phyloP scores from a whole-genome alignment of 2,797 vertebrate genomes.

The Silurus lanzhouensis region DNA sequence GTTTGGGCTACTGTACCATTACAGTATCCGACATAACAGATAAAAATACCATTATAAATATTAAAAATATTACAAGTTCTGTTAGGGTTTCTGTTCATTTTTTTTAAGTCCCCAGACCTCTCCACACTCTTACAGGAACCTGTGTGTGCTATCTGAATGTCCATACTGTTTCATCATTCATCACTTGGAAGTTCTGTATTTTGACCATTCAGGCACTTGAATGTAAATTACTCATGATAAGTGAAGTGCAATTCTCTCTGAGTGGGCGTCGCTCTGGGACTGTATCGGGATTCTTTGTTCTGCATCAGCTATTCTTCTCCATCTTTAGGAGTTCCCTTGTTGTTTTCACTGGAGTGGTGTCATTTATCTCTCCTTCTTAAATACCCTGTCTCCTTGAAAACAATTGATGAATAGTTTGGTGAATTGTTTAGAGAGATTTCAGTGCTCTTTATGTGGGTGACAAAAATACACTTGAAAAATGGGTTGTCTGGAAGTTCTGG shows the following conservation, averaged over 20 bases:
- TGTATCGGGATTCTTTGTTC: conserved; percentile 60
- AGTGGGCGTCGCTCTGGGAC: conserved; percentile 35
- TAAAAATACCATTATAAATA: no score
- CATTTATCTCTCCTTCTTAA: conserved; percentile 34
- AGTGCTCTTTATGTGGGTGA: conserved; percentile 20
- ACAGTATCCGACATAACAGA: no score
- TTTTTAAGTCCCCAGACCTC: not conserved
- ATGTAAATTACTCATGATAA: conserved; percentile 25
- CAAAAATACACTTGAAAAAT: conserved; percentile 36
- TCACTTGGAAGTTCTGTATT: conserved; percentile 1
- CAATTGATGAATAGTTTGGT: conserved; percentile 34
- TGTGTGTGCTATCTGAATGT: not conserved
- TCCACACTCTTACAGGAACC: not conserved
- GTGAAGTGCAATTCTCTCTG: conserved; percentile 35
- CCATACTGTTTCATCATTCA: not conserved
- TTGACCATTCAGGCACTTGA: conserved; percentile 15
- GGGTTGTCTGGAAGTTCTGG: conserved; percentile 9
- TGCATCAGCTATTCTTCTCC: conserved; percentile 61
- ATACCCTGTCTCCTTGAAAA: conserved; percentile 28
- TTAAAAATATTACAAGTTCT: no score
- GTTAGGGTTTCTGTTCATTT: no score
- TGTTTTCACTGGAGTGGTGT: conserved; percentile 38
- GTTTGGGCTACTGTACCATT: no score
- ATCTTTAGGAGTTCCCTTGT: conserved; percentile 48
- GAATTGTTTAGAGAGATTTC: conserved; percentile 28